These are phyloP conservation scores for Melanotaenia trifasciata DNA, from an alignment of 2,797 vertebrate genomes.

Conservation along the genomic window DNA sequence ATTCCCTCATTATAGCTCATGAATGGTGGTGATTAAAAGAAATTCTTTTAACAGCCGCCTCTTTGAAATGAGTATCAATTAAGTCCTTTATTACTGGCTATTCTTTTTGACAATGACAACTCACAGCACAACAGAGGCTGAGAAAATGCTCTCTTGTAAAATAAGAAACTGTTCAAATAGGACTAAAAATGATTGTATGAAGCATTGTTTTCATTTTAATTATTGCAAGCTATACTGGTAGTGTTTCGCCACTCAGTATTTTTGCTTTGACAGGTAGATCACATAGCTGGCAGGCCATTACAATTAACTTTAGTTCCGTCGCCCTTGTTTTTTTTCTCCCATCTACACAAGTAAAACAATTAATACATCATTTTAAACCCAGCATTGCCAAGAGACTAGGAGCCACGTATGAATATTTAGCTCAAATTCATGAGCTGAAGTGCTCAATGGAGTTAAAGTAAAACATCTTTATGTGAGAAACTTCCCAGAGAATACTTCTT, in stretches of 20 bases:
- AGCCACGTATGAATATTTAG: conserved; percentile 42
- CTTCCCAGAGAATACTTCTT: conserved; percentile 64
- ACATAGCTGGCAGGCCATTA: conserved; percentile 51
- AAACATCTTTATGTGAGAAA: conserved; percentile 69
- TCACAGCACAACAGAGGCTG: conserved; percentile 52
- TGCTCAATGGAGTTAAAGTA: conserved; percentile 49
- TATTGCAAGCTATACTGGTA: conserved; percentile 52
- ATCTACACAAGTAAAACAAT: conserved; percentile 57
- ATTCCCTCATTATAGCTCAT: conserved; percentile 77
- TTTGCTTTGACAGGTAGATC: conserved; percentile 64
- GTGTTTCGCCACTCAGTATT: conserved; percentile 44
- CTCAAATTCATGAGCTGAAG: conserved; percentile 47
- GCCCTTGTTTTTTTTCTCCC: conserved; percentile 28
- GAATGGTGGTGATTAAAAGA: conserved; percentile 78
- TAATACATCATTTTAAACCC: conserved; percentile 50
- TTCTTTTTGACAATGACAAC: conserved; percentile 74
- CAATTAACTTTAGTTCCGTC: conserved; percentile 51
- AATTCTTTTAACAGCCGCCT: conserved; percentile 77
- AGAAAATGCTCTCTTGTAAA: conserved; percentile 54
- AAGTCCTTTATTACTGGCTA: conserved; percentile 77
- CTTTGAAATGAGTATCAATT: conserved; percentile 82
- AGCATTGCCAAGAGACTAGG: conserved; percentile 31
- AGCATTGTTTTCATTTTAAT: conserved; percentile 52
- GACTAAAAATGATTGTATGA: conserved; percentile 61
- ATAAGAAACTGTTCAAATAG: conserved; percentile 47